phyloP scores from a whole-genome alignment of 2,113 vertebrate species.

The cattle (Bos taurus) region ARS-UCD2.0 NC_037328.1:124158001-124158500 shows the following conservation, averaged over 20 bases:
- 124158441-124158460: neutral
- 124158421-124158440: neutral
- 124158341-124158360: neutral
- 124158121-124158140: neutral
- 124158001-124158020: neutral
- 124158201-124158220: neutral
- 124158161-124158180: neutral
- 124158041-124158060: neutral
- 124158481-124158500: neutral
- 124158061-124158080: neutral
- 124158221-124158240: neutral
- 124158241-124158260: neutral
- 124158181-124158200: neutral
- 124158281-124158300: neutral
- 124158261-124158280: neutral
- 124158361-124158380: neutral
- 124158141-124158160: neutral
- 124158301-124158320: neutral
- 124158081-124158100: neutral
- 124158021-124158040: neutral
- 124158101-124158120: neutral
- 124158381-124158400: neutral
- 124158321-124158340: neutral
- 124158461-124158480: neutral
- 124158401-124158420: neutral